phyloP scores from a whole-genome alignment of 2,797 vertebrate species.

The Centropyge bicolor region DNA sequence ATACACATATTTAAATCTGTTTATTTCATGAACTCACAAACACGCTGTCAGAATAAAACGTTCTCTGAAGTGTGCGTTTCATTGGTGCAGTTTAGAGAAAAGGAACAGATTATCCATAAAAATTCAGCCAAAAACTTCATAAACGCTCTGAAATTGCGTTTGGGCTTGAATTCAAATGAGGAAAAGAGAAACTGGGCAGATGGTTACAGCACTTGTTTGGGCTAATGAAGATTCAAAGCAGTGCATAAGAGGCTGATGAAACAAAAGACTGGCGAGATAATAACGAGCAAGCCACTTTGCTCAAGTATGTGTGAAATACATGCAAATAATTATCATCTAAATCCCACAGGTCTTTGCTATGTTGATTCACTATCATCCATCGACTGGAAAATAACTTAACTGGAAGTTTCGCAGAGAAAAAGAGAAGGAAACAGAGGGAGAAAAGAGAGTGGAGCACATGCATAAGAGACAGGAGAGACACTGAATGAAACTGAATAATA shows the following conservation, averaged over 20 bases:
- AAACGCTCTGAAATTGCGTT: background rate
- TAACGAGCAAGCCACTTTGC: conserved; percentile 50
- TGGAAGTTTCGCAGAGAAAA: conserved; percentile 21
- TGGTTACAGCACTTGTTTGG: conserved; percentile 47
- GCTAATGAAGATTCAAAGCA: conserved; percentile 55
- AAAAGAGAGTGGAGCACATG: background rate
- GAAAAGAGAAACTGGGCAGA: conserved; percentile 50
- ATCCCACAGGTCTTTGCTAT: conserved; percentile 43
- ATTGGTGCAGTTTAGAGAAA: background rate
- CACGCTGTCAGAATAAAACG: background rate
- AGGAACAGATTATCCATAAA: conserved; percentile 20
- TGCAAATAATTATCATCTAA: conserved; percentile 43
- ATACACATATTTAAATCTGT: background rate
- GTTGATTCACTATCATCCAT: conserved; percentile 32
- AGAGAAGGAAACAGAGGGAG: background rate
- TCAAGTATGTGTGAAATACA: conserved; percentile 62
- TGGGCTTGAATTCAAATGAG: conserved; percentile 44
- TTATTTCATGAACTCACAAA: conserved; percentile 2
- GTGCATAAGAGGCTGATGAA: conserved; percentile 35
- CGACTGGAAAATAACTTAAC: conserved; percentile 9
- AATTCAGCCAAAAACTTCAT: conserved; percentile 24
- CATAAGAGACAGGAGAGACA: background rate
- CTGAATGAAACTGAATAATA: conserved; percentile 12
- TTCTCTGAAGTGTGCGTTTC: background rate
- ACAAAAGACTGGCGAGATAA: conserved; percentile 48